These are phyloP conservation scores for Sarcophaga rosellei DNA, from an alignment of 2,888 invertebrate species.

Conservation along the genomic window DNA sequence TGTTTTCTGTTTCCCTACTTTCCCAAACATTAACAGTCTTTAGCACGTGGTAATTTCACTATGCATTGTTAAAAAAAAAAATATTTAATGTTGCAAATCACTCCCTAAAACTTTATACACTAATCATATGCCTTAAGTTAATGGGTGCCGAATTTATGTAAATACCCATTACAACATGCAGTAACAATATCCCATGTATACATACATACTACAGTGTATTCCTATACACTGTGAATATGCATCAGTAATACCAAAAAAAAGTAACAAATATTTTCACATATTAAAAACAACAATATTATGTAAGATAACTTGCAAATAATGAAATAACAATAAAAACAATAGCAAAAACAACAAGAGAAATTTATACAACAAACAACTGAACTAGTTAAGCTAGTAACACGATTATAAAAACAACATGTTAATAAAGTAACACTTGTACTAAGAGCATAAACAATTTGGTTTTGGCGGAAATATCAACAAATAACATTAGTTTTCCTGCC, in stretches of 20 bases:
- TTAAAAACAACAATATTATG: too few relatives aligned
- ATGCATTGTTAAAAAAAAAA: too few relatives aligned
- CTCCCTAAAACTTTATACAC: not conserved
- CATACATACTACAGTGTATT: too few relatives aligned
- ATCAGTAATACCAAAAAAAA: not conserved
- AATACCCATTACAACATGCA: not conserved
- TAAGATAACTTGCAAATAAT: too few relatives aligned
- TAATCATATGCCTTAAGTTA: not conserved
- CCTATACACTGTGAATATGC: not conserved
- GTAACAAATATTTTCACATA: not conserved
- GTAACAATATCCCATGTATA: not conserved
- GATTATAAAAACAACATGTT: constrained; percentile 51
- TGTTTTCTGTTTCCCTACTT: too few relatives aligned
- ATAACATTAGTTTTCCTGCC: constrained; percentile 40
- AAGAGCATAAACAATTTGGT: constrained; percentile 63
- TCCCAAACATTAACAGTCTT: too few relatives aligned
- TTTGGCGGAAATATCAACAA: constrained; percentile 61
- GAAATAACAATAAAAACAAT: not conserved
- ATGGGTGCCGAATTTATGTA: not conserved
- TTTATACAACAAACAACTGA: not conserved
- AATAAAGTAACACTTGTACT: constrained; percentile 62
- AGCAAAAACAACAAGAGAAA: not conserved
- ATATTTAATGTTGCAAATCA: too few relatives aligned
- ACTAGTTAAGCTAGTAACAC: not conserved
- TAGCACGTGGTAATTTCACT: too few relatives aligned